phyloP scores from a whole-genome alignment of 2,113 vertebrate species.

The Callocephalon fimbriatum region DNA sequence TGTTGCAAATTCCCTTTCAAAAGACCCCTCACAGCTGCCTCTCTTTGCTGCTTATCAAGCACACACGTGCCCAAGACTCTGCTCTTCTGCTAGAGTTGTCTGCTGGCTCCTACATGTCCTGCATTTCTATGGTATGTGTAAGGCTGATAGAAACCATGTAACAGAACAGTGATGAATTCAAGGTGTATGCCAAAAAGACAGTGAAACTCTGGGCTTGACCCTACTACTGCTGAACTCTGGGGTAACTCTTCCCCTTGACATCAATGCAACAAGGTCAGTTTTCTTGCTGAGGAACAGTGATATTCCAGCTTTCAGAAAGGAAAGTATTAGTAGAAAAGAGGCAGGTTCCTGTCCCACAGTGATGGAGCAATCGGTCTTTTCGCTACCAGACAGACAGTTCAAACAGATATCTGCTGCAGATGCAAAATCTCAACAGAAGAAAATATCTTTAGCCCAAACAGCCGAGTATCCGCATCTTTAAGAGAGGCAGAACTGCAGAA shows the following conservation, averaged over 20 bases:
- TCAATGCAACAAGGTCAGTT: neutral
- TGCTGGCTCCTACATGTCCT: neutral
- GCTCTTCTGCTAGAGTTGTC: fast-evolving
- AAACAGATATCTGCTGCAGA: neutral
- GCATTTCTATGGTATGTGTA: fast-evolving
- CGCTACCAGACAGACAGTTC: neutral
- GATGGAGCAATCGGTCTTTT: neutral
- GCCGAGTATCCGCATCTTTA: fast-evolving
- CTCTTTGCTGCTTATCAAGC: neutral
- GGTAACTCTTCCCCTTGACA: neutral
- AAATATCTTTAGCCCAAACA: neutral
- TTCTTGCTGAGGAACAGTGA: neutral
- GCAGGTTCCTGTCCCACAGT: neutral
- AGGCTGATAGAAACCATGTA: neutral
- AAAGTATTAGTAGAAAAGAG: neutral
- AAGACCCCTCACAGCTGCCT: neutral
- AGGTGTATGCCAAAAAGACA: neutral
- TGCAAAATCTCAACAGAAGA: neutral
- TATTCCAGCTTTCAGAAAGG: neutral
- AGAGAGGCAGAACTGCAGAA: neutral
- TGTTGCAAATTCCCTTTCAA: neutral
- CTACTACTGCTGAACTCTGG: fast-evolving
- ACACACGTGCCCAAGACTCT: neutral
- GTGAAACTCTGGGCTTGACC: neutral
- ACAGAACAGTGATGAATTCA: neutral